A percentile compares a stretch with the other conserved stretches of the same genome.
Evolutionary conservation across 1,140 invertebrate species (phyloP).

Genomic region (Drosophila kurseongensis): DNA sequence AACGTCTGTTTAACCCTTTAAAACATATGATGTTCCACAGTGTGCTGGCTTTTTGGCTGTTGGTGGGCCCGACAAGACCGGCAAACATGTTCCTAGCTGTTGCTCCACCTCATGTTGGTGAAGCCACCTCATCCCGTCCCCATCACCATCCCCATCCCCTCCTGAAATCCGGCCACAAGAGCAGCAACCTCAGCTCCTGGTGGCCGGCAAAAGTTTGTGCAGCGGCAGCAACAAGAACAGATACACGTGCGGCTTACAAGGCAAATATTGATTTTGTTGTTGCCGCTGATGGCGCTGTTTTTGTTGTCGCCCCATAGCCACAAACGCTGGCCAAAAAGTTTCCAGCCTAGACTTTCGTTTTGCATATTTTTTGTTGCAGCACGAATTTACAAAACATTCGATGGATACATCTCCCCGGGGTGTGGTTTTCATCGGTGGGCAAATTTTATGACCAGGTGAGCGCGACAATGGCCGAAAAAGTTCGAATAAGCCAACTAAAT

Average conservation of each 20-base stretch:
- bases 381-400: slow-evolving; percentile 38
- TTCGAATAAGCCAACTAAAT: slow-evolving; percentile 13
- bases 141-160: too few species aligned
- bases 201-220: slow-evolving; percentile 49
- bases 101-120: slow-evolving; percentile 30
- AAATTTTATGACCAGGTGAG: slow-evolving; percentile 55
- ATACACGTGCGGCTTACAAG: slow-evolving; percentile 80
- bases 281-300: slow-evolving; percentile 20
- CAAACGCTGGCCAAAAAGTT: slow-evolving; percentile 57
- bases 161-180: slow-evolving; percentile 1
- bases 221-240: slow-evolving; percentile 39
- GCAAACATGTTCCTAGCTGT: slow-evolving; percentile 46
- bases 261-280: slow-evolving; percentile 79
- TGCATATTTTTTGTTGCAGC: slow-evolving; percentile 60
- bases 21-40: background rate
- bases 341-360: slow-evolving; percentile 54
- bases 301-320: slow-evolving; percentile 52
- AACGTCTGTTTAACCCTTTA: background rate
- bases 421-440: slow-evolving; percentile 32
- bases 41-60: slow-evolving; percentile 7
- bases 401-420: slow-evolving; percentile 3
- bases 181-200: slow-evolving; percentile 36
- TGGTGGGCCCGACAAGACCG: slow-evolving; percentile 21
- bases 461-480: slow-evolving; percentile 63
- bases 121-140: background rate